phyloP scores from a whole-genome alignment of 2,888 invertebrate genomes.

The Dioctria linearis region DNA sequence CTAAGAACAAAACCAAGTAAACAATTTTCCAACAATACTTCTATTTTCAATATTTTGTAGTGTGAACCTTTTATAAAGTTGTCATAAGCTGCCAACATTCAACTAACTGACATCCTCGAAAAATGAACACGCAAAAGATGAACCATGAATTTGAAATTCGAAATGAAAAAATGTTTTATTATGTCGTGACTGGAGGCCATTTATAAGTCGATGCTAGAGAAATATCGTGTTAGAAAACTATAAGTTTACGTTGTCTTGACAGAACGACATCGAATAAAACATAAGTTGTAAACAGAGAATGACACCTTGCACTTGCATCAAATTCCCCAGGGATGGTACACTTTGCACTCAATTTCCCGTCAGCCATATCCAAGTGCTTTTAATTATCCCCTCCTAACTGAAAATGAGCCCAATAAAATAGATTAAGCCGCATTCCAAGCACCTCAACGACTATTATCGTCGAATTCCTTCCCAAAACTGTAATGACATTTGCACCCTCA shows the following conservation, averaged over 20 bases:
- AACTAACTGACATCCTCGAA: too few relatives aligned
- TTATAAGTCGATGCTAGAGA: too few relatives aligned
- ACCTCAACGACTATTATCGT: slow-evolving; percentile 49
- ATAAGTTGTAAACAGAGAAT: slow-evolving; percentile 29
- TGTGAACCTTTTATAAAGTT: too few relatives aligned
- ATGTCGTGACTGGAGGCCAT: too few relatives aligned
- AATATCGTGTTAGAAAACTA: too few relatives aligned
- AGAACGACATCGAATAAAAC: slow-evolving; percentile 3
- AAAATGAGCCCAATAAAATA: slow-evolving; percentile 52
- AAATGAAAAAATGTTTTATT: too few relatives aligned
- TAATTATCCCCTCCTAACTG: slow-evolving; percentile 39
- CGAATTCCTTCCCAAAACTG: slow-evolving; percentile 29
- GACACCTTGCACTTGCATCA: slow-evolving; percentile 12
- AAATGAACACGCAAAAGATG: too few relatives aligned
- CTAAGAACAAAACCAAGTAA: too few relatives aligned
- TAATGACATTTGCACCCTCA: slow-evolving; percentile 48
- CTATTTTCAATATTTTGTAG: too few relatives aligned
- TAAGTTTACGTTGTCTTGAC: background rate
- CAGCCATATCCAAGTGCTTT: slow-evolving; percentile 34
- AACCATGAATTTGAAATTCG: too few relatives aligned
- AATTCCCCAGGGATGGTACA: slow-evolving; percentile 3
- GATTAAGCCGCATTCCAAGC: slow-evolving; percentile 52
- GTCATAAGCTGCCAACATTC: too few relatives aligned
- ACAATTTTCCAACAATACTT: too few relatives aligned
- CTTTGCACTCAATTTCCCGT: slow-evolving; percentile 43